phyloP scores from a whole-genome alignment of 2,113 vertebrate genomes.

The Ammodramus savannarum region DNA sequence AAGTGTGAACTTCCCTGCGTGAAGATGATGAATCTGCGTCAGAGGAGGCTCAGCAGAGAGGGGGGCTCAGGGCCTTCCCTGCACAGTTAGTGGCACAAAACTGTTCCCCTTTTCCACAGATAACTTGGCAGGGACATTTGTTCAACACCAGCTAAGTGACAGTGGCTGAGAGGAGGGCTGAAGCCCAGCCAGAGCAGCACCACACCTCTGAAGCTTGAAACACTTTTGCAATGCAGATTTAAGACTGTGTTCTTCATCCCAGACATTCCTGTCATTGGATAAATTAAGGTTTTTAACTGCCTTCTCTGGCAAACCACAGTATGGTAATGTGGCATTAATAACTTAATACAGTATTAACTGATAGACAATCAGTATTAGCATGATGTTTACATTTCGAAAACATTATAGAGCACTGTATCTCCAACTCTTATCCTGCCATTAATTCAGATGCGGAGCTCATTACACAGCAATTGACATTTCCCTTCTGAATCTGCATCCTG shows the following conservation, averaged over 20 bases:
- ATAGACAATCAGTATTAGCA: background rate
- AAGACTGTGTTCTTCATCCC: background rate
- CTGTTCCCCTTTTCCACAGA: background rate
- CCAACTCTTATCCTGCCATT: background rate
- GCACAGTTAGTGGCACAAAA: background rate
- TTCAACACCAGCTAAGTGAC: background rate
- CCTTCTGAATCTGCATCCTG: background rate
- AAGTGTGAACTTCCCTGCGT: background rate
- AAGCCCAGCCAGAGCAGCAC: background rate
- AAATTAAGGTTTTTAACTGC: background rate
- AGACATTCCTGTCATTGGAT: background rate
- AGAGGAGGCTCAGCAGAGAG: background rate
- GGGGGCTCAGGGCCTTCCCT: background rate
- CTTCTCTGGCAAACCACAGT: accelerated
- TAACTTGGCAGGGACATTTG: background rate
- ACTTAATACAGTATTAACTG: background rate
- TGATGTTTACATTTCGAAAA: background rate
- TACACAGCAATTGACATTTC: background rate
- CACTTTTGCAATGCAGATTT: background rate
- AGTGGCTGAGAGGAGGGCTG: background rate
- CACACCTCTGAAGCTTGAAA: background rate
- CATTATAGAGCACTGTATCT: background rate
- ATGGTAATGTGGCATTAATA: background rate
- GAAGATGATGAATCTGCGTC: background rate
- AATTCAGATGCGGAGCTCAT: background rate